phyloP scores from a whole-genome alignment of 1,140 invertebrate species.

The Periplaneta americana region DNA sequence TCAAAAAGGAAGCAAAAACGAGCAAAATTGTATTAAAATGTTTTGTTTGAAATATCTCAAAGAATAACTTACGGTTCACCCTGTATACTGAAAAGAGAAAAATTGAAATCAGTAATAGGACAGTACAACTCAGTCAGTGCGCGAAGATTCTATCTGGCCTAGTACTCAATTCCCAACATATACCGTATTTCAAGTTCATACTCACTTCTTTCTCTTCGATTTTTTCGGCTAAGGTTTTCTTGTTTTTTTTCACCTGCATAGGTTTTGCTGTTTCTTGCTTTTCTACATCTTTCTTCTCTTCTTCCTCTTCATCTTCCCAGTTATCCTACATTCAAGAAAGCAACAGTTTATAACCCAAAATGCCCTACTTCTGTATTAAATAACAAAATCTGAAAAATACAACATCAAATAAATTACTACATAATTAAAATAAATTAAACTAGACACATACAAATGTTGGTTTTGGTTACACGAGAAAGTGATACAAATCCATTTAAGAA shows the following conservation, averaged over 20 bases:
- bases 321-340: conserved; percentile 12
- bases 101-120: too few species aligned
- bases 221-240: conserved; percentile 12
- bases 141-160: too few species aligned
- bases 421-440: not conserved
- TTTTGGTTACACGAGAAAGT: not conserved
- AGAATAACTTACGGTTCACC: too few species aligned
- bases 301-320: conserved; percentile 20
- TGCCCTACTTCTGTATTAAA: not conserved
- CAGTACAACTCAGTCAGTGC: too few species aligned
- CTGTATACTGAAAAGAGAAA: too few species aligned
- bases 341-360: not conserved
- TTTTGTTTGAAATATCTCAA: too few species aligned
- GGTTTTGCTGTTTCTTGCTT: conserved; percentile 11
- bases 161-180: too few species aligned
- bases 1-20: too few species aligned
- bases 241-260: not conserved
- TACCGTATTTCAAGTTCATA: too few species aligned
- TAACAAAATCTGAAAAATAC: not conserved
- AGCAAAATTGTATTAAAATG: too few species aligned
- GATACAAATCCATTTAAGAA: not conserved
- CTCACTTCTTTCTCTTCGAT: conserved; percentile 18
- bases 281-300: conserved; percentile 17
- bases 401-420: not conserved
- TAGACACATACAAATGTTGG: not conserved